These are phyloP conservation scores for Colletes gigas DNA, from an alignment of 1,140 invertebrate species.

Conservation along the genomic window DNA sequence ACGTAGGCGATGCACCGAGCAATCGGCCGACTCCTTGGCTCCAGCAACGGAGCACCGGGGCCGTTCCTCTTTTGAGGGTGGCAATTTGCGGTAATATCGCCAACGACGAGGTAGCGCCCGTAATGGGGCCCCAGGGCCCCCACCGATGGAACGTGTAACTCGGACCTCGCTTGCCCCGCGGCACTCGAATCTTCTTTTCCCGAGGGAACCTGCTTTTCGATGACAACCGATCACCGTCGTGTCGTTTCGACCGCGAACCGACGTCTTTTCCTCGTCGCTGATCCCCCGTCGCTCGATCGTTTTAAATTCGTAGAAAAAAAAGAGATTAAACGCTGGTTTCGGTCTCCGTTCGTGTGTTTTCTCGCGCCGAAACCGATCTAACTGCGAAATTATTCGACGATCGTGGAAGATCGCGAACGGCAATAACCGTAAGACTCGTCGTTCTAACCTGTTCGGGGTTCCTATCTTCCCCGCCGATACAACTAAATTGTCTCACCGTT, in stretches of 20 bases:
- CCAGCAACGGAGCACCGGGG: constrained; percentile 68
- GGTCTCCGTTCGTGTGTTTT: constrained; percentile 6
- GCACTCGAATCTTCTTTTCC: constrained; percentile 41
- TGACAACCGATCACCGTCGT: constrained; percentile 60
- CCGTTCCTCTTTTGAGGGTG: constrained; percentile 79
- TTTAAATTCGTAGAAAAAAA: too few species aligned
- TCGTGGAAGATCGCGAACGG: too few species aligned
- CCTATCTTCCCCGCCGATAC: too few species aligned
- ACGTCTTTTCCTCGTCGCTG: too few species aligned
- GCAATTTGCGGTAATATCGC: constrained; percentile 81
- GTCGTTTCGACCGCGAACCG: too few species aligned
- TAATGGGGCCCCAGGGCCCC: constrained; percentile 72
- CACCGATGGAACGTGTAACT: constrained; percentile 64
- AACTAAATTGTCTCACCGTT: too few species aligned
- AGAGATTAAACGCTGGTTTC: too few species aligned
- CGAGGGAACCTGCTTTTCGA: constrained; percentile 56
- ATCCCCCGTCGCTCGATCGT: too few species aligned
- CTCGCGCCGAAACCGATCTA: constrained; percentile 11
- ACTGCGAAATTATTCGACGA: not conserved
- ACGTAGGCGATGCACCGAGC: constrained; percentile 67
- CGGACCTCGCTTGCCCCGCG: constrained; percentile 49
- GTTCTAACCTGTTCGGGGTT: too few species aligned
- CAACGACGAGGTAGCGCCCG: constrained; percentile 77
- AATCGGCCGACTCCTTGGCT: constrained; percentile 60
- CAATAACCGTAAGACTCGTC: too few species aligned